A percentile compares a stretch with the other conserved stretches of the same genome.
These are phyloP conservation scores for Philereme transversata DNA, from an alignment of 2,888 invertebrate genomes.

Conservation along the genomic window DNA sequence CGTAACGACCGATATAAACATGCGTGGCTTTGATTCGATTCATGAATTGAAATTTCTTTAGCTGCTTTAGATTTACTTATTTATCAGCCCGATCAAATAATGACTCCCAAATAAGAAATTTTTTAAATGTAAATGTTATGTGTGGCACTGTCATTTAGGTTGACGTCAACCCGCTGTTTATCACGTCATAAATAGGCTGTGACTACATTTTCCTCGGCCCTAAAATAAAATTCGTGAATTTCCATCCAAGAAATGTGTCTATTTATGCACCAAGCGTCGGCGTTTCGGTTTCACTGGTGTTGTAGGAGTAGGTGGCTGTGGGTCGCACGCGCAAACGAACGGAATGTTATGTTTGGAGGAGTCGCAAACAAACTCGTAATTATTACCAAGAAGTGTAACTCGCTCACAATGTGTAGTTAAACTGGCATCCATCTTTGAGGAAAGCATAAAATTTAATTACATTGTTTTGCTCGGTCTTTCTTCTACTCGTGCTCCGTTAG, in stretches of 20 bases:
- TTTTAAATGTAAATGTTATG: conserved; percentile 3
- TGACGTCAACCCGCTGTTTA: conserved; percentile 52
- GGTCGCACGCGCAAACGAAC: conserved; percentile 71
- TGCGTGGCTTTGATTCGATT: conserved; percentile 31
- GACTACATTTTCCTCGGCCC: conserved; percentile 53
- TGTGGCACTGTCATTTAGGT: conserved; percentile 23
- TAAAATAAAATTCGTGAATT: conserved; percentile 70
- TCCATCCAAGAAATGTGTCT: conserved; percentile 74
- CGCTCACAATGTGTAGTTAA: conserved; percentile 61
- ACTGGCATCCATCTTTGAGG: conserved; percentile 52
- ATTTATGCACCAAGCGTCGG: conserved; percentile 74
- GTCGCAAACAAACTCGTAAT: conserved; percentile 70
- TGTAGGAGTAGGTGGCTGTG: conserved; percentile 57
- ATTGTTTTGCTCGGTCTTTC: conserved; percentile 38
- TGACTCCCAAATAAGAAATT: conserved; percentile 16
- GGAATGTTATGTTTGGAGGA: conserved; percentile 76
- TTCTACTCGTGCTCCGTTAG: conserved; percentile 18
- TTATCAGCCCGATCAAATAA: not conserved
- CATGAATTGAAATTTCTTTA: conserved; percentile 17
- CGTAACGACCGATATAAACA: conserved; percentile 32
- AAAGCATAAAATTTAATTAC: conserved; percentile 48
- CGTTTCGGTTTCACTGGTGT: conserved; percentile 59
- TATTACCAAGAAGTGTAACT: conserved; percentile 67
- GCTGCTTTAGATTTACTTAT: not conserved
- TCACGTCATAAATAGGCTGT: conserved; percentile 59